Base-by-base conservation (phyloP, 2,797 vertebrate genomes). In the Synanceia verrucosa region DNA sequence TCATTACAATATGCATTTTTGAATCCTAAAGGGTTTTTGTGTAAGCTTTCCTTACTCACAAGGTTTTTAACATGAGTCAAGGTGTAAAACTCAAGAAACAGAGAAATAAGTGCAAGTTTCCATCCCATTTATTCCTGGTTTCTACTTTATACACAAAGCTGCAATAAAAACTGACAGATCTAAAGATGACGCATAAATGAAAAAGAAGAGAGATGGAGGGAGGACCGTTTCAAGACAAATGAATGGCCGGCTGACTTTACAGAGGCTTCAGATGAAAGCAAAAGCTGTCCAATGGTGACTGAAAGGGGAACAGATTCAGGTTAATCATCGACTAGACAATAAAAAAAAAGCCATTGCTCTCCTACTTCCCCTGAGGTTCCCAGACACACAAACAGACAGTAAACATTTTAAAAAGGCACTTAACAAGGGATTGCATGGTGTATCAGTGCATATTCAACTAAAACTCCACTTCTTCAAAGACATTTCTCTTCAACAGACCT, bases 321-420 rank as follows among this genome's bases (percentile, higher is more conserved):
- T 83, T 71, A 78, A 86, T 86, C 46, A 70, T 74, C 63, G 69
- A 90, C 73, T 23, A 28, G 65, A 79, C 76, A 60, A 75, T 76
- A 75, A 84, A 8, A 21, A 80, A 74, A 65, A 82, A 72, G 70
- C 55, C 78, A 75, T 58, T 83, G 78, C 77, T 75, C 73, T 86
- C 75, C 85, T 56, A 72, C 82, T 81, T 84, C 81, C 83, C 87
- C 89, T 91, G 88, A 91, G 88, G 82, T 85, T 84, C 73, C 66
- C 83, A 60, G 64, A 89, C 85, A 76, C 78, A 84, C 70, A 76
- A 51, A 78, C 79, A 79, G 73, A 87, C 78, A 75, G 76, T 85
- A 76, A 81, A 90, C 84, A 82, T 81, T 85, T 87, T 56, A 64
- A 82, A 86, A 91, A 92, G 92, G 91, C 91, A 93, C 91, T 93